Conservation (phyloP, 2,888 invertebrate species). For the Polymixis flavicincta region DNA sequence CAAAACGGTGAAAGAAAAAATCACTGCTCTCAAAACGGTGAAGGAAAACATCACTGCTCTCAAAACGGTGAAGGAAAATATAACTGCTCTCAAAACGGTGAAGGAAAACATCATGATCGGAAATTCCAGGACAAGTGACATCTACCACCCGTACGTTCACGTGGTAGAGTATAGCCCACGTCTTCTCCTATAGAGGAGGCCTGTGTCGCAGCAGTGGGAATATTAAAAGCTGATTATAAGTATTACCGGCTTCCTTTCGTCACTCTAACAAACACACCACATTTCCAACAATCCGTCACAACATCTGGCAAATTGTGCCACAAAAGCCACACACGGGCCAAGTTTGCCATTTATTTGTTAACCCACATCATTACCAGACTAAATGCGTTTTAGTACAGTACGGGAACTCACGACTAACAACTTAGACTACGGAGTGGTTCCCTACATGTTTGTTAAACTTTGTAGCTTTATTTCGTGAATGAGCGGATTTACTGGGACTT, state of each 20-base stretch:
- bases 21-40: too few relatives aligned
- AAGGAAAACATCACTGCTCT: too few relatives aligned
- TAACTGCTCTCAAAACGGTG: too few relatives aligned
- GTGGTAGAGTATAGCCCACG: too few relatives aligned
- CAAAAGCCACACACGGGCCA: conserved; percentile 16
- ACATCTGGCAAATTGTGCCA: conserved; percentile 14
- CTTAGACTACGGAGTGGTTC: conserved; percentile 18
- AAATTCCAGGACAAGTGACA: too few relatives aligned
- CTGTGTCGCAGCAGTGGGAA: too few relatives aligned
- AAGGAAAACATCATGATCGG: too few relatives aligned
- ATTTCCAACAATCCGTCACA: background rate
- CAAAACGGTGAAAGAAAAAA: too few relatives aligned
- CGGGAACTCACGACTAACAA: conserved; percentile 21
- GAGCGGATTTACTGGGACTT: background rate
- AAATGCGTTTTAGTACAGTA: conserved; percentile 13
- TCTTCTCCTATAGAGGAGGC: too few relatives aligned
- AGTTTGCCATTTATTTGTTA: conserved; percentile 40
- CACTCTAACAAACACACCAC: background rate
- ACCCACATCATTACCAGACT: conserved; percentile 46
- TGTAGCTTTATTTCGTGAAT: conserved; percentile 7
- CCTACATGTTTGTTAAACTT: conserved; percentile 33
- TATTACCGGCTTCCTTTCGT: background rate
- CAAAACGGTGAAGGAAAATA: too few relatives aligned
- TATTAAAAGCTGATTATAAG: too few relatives aligned
- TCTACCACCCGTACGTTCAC: too few relatives aligned